Percentiles rank a stretch among this genome's conserved stretches.
phyloP scores from a whole-genome alignment of 2,113 vertebrate genomes.

The Bos indicus region DNA sequence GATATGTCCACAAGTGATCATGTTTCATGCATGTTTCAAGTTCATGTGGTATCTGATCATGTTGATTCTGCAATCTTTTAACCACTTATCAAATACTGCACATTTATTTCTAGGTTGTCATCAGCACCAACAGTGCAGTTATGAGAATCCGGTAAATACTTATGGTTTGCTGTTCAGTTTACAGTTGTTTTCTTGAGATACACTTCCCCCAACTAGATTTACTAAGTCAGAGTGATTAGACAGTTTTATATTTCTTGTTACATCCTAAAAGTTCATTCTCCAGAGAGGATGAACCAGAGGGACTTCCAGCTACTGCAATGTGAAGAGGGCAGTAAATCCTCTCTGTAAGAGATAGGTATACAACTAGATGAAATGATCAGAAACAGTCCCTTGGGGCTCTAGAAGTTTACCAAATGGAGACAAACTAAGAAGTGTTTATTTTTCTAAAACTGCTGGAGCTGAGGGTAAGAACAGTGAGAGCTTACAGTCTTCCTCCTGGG shows the following conservation, averaged over 20 bases:
- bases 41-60: not conserved
- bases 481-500: not conserved
- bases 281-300: not conserved
- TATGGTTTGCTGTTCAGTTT: not conserved
- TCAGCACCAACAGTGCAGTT: not conserved
- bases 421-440: not conserved
- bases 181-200: not conserved
- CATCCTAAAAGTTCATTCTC: not conserved
- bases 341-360: not conserved
- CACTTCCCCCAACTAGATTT: not conserved
- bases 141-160: not conserved
- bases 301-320: not conserved
- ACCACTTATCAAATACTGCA: not conserved
- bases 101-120: conserved; percentile 20
- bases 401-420: conserved; percentile 13
- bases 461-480: not conserved
- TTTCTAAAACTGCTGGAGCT: not conserved
- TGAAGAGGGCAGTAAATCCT: not conserved
- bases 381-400: not conserved
- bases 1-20: not conserved
- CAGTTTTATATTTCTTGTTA: conserved; percentile 2
- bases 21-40: not conserved
- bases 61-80: not conserved
- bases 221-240: not conserved
- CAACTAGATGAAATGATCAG: not conserved